phyloP scores from a whole-genome alignment of 1,140 invertebrate genomes.

The Tetramorium parvispinum region DNA sequence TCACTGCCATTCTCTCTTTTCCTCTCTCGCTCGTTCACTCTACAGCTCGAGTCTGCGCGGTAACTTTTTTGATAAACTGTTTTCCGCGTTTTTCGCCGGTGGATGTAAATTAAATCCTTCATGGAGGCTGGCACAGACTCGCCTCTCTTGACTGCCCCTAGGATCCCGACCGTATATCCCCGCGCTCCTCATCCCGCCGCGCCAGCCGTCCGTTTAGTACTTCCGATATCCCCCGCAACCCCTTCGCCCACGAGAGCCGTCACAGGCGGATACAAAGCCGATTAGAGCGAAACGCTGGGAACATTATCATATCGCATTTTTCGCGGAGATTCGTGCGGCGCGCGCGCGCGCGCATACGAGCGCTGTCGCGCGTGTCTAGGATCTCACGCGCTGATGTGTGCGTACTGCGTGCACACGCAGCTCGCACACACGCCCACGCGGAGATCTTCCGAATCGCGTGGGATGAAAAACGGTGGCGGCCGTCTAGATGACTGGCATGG shows the following conservation, averaged over 20 bases:
- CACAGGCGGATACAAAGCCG: slow-evolving; percentile 78
- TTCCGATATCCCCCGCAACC: slow-evolving; percentile 48
- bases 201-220: slow-evolving; percentile 48
- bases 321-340: slow-evolving; percentile 61
- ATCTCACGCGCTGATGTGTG: slow-evolving; percentile 41
- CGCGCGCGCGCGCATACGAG: slow-evolving; percentile 26
- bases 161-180: slow-evolving; percentile 58
- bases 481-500: slow-evolving; percentile 54
- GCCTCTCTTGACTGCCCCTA: slow-evolving; percentile 69
- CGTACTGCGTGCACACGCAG: slow-evolving; percentile 6
- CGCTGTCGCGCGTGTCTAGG: slow-evolving; percentile 42
- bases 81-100: slow-evolving; percentile 81
- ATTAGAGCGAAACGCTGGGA: slow-evolving; percentile 77
- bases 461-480: slow-evolving; percentile 69
- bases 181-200: background rate
- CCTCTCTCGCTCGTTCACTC: slow-evolving; percentile 38
- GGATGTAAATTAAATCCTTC: slow-evolving; percentile 83
- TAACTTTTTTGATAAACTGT: slow-evolving; percentile 84
- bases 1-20: background rate
- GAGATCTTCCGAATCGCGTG: slow-evolving; percentile 62
- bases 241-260: slow-evolving; percentile 66
- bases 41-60: slow-evolving; percentile 70
- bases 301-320: slow-evolving; percentile 81
- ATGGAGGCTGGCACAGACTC: slow-evolving; percentile 71
- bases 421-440: slow-evolving; percentile 25